phyloP scores from a whole-genome alignment of 2,113 vertebrate genomes.

The Scartelaos histophorus region DNA sequence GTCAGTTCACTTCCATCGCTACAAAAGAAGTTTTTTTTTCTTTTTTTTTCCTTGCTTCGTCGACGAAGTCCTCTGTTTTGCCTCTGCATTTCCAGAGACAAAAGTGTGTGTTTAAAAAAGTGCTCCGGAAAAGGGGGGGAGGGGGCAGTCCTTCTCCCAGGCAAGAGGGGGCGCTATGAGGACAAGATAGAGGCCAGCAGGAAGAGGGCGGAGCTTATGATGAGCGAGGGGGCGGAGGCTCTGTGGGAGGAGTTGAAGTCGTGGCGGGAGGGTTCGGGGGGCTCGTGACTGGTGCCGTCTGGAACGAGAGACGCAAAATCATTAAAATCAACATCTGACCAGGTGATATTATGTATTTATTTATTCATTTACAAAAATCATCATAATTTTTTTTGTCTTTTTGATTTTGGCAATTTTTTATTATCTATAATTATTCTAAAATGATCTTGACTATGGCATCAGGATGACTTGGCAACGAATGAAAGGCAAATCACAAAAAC shows the following conservation, averaged over 20 bases:
- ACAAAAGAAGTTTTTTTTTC: background rate
- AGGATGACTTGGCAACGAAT: no score
- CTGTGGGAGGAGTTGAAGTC: constrained; percentile 81
- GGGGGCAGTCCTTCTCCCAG: constrained; percentile 53
- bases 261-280: constrained; percentile 90
- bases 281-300: constrained; percentile 96
- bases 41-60: background rate
- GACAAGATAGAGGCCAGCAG: constrained; percentile 88
- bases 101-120: constrained; percentile 68
- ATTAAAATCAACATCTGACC: background rate
- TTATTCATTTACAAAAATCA: no score
- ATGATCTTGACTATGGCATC: no score
- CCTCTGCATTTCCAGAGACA: constrained; percentile 43
- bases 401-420: no score
- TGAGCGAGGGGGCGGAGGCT: constrained; percentile 78
- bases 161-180: constrained; percentile 87
- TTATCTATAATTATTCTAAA: no score
- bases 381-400: no score
- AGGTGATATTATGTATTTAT: no score
- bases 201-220: constrained; percentile 83
- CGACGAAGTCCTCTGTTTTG: background rate
- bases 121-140: constrained; percentile 71
- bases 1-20: background rate
- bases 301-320: constrained; percentile 25
- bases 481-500: no score